These are phyloP conservation scores for Chionodraco myersi DNA, from an alignment of 2,113 vertebrate species.

Conservation along the genomic window DNA sequence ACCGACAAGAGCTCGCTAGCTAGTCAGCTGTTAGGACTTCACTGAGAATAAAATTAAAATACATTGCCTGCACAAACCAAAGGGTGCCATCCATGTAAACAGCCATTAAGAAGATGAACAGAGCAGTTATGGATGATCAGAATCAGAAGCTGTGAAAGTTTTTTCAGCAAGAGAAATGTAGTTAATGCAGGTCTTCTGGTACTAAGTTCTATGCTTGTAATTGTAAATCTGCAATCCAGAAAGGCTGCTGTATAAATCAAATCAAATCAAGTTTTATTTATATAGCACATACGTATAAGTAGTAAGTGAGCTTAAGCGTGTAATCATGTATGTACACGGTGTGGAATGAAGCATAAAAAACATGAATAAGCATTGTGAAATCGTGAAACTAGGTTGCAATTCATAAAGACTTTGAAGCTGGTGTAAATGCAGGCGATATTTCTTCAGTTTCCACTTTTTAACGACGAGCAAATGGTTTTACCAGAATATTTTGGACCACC, in stretches of 20 bases:
- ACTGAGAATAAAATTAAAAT: constrained; percentile 65
- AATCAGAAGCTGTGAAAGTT: constrained; percentile 31
- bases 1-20: constrained; percentile 63
- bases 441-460: constrained; percentile 19
- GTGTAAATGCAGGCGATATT: constrained; percentile 11
- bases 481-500: constrained; percentile 33
- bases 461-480: constrained; percentile 27
- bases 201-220: constrained; percentile 8
- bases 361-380: constrained; percentile 41
- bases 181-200: constrained; percentile 23
- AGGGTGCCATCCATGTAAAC: constrained; percentile 52
- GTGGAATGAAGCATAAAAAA: constrained; percentile 35
- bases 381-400: constrained; percentile 37
- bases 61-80: constrained; percentile 67
- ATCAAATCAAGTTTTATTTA: too few species aligned
- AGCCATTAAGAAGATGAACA: constrained; percentile 51
- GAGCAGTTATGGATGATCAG: constrained; percentile 44
- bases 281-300: background rate
- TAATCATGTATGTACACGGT: constrained; percentile 52
- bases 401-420: constrained; percentile 37
- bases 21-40: constrained; percentile 59
- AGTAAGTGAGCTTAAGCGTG: constrained; percentile 55
- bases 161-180: constrained; percentile 17
- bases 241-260: constrained; percentile 30
- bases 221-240: constrained; percentile 18